Evolutionary conservation across 2,797 vertebrate species (phyloP).

Genomic region (Tiaroga cobitis): DNA sequence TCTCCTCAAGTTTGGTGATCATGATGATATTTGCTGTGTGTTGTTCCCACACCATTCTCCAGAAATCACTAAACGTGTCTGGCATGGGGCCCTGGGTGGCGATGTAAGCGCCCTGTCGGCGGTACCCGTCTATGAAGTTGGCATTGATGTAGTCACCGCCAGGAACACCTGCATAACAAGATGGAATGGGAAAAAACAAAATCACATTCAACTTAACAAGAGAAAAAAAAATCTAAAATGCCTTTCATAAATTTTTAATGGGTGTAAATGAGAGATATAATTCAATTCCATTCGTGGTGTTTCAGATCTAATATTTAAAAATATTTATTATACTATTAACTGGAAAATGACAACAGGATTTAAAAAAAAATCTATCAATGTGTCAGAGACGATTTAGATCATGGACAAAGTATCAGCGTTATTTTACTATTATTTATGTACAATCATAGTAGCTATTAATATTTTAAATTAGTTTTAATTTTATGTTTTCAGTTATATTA

Average conservation of each 20-base stretch:
- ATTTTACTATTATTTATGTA: not conserved
- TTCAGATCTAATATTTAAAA: not conserved
- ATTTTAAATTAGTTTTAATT: not conserved
- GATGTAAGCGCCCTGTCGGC: conserved; percentile 97
- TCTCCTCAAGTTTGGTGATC: conserved; percentile 99
- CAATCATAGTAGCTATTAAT: not conserved
- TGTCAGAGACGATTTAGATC: not conserved
- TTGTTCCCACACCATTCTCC: conserved; percentile 98
- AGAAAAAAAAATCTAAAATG: not conserved
- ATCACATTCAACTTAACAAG: not conserved
- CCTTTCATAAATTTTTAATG: not conserved
- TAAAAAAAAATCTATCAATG: not conserved
- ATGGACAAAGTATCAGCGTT: not conserved
- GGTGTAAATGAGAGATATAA: conserved; percentile 50
- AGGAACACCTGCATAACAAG: conserved; percentile 72
- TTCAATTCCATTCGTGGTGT: not conserved
- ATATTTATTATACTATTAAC: not conserved
- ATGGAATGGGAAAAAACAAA: not conserved
- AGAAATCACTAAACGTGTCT: conserved; percentile 97
- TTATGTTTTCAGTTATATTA: not conserved
- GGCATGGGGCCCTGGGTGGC: conserved; percentile 96
- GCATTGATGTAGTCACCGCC: conserved; percentile 97
- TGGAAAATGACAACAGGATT: not conserved
- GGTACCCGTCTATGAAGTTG: conserved; percentile 97
- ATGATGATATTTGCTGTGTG: conserved; percentile 90